Evolutionary conservation across 2,113 vertebrate species (phyloP).

Genomic region (Varanus salvator): DNA sequence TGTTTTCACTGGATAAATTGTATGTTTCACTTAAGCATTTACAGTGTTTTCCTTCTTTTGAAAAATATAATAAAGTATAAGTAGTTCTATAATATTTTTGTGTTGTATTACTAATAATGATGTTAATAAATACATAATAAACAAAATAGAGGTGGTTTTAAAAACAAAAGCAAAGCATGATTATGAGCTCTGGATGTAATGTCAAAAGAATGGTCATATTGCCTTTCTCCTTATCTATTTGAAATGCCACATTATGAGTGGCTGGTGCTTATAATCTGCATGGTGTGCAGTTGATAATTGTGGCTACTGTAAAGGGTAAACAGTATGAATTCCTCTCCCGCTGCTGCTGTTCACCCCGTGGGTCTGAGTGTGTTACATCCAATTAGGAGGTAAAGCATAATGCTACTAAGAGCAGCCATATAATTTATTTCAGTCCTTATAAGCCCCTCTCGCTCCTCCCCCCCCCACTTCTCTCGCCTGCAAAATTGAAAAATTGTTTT

Average conservation of each 20-base stretch:
- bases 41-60: not conserved
- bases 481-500: conserved; percentile 85
- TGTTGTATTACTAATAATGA: not conserved
- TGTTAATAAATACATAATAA: not conserved
- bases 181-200: conserved; percentile 69
- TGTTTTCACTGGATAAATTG: conserved; percentile 45
- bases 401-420: conserved; percentile 80
- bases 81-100: not conserved
- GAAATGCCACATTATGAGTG: conserved; percentile 82
- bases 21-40: conserved; percentile 25
- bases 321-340: conserved; percentile 80
- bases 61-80: conserved; percentile 22
- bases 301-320: conserved; percentile 86
- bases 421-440: conserved; percentile 80
- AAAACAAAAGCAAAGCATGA: conserved; percentile 61
- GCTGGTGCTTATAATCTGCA: conserved; percentile 81
- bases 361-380: conserved; percentile 80
- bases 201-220: conserved; percentile 72
- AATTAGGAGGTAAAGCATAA: conserved; percentile 83
- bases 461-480: conserved; percentile 70
- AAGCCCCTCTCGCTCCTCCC: conserved; percentile 63
- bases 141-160: conserved; percentile 19
- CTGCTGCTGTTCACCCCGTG: conserved; percentile 72
- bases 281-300: conserved; percentile 84
- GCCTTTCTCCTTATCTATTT: conserved; percentile 82